Conservation (phyloP, 2,888 invertebrate species). For the Podotricha telesiphe region DNA sequence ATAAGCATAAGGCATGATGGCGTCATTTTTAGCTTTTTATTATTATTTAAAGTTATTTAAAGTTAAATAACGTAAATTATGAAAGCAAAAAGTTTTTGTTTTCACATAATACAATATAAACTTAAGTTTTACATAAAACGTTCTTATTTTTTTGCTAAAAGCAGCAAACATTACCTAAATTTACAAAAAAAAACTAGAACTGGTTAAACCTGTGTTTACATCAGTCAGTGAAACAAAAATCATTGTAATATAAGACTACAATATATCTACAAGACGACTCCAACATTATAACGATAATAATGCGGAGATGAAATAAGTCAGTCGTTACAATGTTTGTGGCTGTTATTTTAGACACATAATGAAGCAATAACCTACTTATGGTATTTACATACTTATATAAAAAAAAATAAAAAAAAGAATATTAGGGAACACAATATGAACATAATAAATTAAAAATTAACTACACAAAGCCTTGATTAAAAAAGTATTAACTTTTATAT, state of each 20-base stretch:
- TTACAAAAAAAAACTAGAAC: constrained; percentile 10
- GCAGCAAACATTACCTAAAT: constrained; percentile 1
- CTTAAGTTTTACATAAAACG: not conserved
- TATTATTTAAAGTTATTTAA: not conserved
- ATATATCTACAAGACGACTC: not conserved
- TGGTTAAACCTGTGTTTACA: constrained; percentile 6
- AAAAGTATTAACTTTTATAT: constrained; percentile 24
- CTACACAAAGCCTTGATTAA: constrained; percentile 29
- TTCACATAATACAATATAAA: not conserved
- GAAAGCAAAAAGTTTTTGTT: not conserved
- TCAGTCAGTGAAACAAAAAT: not conserved
- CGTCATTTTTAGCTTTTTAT: no score
- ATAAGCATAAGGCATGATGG: no score
- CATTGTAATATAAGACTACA: not conserved
- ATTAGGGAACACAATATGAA: constrained; percentile 14
- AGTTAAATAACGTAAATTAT: not conserved
- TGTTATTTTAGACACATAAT: not conserved
- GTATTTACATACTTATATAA: not conserved
- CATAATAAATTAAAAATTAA: constrained; percentile 24
- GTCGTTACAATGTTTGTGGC: not conserved
- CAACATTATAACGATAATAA: no score
- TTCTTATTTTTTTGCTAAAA: not conserved
- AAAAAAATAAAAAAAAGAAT: not conserved
- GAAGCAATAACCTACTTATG: not conserved
- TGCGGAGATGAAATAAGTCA: not conserved